Base-by-base conservation (phyloP, 2,888 invertebrate species). In the Yponomeuta evonymella region DNA sequence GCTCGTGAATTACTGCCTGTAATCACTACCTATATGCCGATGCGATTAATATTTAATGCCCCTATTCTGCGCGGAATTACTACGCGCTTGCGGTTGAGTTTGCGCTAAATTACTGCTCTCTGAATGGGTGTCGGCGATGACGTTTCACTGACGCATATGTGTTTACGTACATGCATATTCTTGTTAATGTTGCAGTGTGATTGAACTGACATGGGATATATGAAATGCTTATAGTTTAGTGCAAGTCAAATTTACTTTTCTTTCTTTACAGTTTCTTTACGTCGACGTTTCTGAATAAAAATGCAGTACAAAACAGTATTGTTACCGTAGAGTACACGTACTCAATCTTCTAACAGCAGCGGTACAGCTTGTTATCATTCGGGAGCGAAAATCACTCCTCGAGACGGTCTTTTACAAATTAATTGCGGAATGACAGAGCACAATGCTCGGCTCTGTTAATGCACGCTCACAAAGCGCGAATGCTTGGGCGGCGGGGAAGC, bases 381-480 rank as follows among this genome's bases (percentile, higher is more conserved):
- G 73, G 75, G 79, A 81, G 79, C 76, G 79, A 79, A 81, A 82
- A 81, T 80, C 80, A 81, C 79, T 86, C 82, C 82, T 84, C 81
- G 70, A 83, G 80, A 76, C 81, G 81, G 80, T 79, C 81, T 81
- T 82, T 86, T 83, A 85, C 84, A 90, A 90, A 91, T 89, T 87
- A 90, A 90, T 90, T 87, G 85, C 84, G 81, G 85, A 87, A 89
- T 88, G 89, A 89, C 88, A 86, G 87, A 89, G 89, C 89, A 88
- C 86, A 87, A 85, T 86, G 83, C 83, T 83, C 82, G 79, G 83
- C 83, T 85, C 87, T 86, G 87, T 89, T 90, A 90, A 90, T 89
- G 89, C 86, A 86, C 85, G 85, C 79, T 88, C 87, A 90, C 90
- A 91, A 90, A 90, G 90, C 87, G 86, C 88, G 86, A 87, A 87